Evolutionary conservation across 1,140 invertebrate genomes (phyloP).

Genomic region (Drosophila nigrodunni): DNA sequence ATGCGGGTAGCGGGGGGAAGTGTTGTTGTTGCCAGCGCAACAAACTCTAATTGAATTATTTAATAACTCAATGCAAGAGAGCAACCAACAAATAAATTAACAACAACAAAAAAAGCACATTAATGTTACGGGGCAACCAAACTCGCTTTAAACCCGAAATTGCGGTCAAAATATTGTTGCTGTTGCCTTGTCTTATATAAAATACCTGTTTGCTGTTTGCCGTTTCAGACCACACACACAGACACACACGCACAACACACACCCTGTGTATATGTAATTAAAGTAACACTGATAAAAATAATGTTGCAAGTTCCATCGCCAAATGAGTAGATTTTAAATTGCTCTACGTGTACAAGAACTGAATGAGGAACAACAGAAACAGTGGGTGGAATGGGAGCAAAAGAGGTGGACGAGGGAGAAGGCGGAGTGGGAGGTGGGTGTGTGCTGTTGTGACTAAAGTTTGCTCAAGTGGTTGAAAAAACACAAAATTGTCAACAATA

Average conservation of each 20-base stretch:
- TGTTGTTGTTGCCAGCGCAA: constrained; percentile 52
- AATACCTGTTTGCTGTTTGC: constrained; percentile 64
- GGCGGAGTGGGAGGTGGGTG: neutral
- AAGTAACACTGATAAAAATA: constrained; percentile 35
- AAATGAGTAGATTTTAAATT: neutral
- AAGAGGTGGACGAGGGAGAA: neutral
- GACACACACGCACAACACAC: constrained; percentile 15
- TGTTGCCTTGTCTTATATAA: constrained; percentile 61
- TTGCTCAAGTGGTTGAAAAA: constrained; percentile 34
- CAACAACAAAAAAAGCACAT: constrained; percentile 8
- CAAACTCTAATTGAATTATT: constrained; percentile 67
- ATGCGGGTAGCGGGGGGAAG: too few relatives aligned
- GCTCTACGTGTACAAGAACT: neutral
- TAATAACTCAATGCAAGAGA: constrained; percentile 53
- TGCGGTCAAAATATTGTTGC: constrained; percentile 47
- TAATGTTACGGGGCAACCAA: constrained; percentile 46
- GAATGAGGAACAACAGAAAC: constrained; percentile 26
- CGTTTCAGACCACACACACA: constrained; percentile 29
- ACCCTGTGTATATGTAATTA: constrained; percentile 6
- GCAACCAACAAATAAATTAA: too few relatives aligned
- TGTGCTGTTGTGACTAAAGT: constrained; percentile 18
- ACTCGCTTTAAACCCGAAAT: constrained; percentile 55
- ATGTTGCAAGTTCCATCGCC: constrained; percentile 17
- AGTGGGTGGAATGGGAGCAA: neutral
- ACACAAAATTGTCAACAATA: constrained; percentile 18